phyloP scores from a whole-genome alignment of 2,888 invertebrate species.

The Zeuzera pyrina region DNA sequence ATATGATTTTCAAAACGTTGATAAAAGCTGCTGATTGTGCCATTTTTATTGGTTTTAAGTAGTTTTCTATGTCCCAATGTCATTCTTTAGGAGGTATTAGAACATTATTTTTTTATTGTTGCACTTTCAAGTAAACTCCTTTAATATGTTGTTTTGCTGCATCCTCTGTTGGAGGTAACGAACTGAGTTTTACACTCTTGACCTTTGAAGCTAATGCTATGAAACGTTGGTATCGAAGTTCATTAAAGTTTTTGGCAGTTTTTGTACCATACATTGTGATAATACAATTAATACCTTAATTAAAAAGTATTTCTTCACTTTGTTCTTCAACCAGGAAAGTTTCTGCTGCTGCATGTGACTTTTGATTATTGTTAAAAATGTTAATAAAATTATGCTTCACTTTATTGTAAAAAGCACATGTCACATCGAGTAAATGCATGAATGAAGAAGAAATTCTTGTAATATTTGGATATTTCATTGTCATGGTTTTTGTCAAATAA shows the following conservation, averaged over 20 bases:
- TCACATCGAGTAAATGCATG: constrained; percentile 15
- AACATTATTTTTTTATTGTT: neutral
- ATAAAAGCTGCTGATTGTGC: constrained; percentile 7
- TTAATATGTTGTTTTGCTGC: neutral
- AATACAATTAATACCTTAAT: constrained; percentile 12
- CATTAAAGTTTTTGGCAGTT: constrained; percentile 10
- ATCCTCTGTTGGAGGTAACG: neutral
- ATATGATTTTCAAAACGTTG: constrained; percentile 10
- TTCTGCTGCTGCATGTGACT: constrained; percentile 14
- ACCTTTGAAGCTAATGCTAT: constrained; percentile 13
- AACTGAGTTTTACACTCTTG: too few species aligned
- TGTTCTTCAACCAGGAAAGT: constrained; percentile 11
- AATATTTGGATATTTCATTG: constrained; percentile 1
- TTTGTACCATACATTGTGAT: constrained; percentile 12
- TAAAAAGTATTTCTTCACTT: constrained; percentile 14
- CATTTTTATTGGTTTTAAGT: constrained; percentile 10
- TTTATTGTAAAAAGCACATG: constrained; percentile 12
- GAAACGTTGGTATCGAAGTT: constrained; percentile 9
- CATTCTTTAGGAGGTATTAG: neutral
- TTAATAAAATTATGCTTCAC: constrained; percentile 12
- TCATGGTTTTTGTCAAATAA: constrained; percentile 4
- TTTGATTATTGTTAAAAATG: constrained; percentile 10
- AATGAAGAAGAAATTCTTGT: constrained; percentile 9
- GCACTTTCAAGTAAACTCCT: neutral
- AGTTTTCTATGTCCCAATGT: constrained; percentile 5